Evolutionary conservation across 2,888 invertebrate species (phyloP), one percentile per base, ranked within the genome.

Genomic region (Cephus pulcher): DNA sequence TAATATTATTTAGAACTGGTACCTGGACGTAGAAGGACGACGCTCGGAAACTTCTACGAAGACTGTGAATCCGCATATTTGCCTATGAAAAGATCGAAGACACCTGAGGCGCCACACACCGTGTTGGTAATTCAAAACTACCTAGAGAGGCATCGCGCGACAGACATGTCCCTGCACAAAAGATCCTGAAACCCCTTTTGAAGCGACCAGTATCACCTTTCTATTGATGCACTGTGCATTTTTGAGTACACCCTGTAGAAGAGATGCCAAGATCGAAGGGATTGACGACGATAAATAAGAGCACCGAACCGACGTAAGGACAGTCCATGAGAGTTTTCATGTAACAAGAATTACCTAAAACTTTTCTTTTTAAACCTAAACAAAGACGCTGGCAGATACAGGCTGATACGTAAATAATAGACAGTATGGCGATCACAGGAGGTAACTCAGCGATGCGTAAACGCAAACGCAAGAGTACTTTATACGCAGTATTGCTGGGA

Each of bases 91-190:
- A 78, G 74, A 87, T 84, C 87, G 85, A 85, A 86, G 89, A 90
- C 89, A 89, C 89, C 89, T 88, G 89, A 91, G 87, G 90, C 88
- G 89, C 91, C 91, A 91, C 91, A 91, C 91, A 90, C 90, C 88
- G 88, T 85, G 90, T 85, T 78, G 86, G 91, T 90, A 91, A 91
- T 86, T 86, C 82, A 86, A 91, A 88, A 90, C 90, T 80, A 56
- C 82, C 77, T 69, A 81, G 73, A 77, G 76, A 80, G 73, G 78
- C 75, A 87, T 86, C 85, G 87, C 56, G 56, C 87, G 89, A 89
- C 87, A 88, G 88, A 88, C 90, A 87, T 88, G 89, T 85, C 85
- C 81, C 80, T 77, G 82, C 84, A 89, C 88, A 89, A 89, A 89
- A 84, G 87, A 76, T 76, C 74, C 70, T 74, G n/a, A 69, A 69